phyloP scores from a whole-genome alignment of 2,113 vertebrate genomes.

The Accipiter virgatus region DNA sequence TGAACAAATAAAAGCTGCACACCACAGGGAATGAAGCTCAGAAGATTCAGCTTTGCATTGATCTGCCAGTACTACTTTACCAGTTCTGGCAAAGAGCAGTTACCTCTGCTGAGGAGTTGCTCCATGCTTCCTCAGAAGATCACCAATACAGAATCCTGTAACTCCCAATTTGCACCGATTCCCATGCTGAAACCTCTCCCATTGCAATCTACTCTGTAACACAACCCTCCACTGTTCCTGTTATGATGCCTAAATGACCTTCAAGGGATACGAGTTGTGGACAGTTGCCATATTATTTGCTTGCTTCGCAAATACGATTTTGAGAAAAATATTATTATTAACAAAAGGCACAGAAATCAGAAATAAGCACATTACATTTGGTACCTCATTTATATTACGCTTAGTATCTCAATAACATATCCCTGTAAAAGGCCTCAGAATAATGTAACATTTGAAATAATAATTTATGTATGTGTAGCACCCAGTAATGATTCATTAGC shows the following conservation, averaged over 20 bases:
- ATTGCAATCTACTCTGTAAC: not conserved
- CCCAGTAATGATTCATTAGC: not conserved
- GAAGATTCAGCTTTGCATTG: not conserved
- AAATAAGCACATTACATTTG: not conserved
- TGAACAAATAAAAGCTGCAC: not conserved
- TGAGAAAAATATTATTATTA: not conserved
- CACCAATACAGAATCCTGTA: not conserved
- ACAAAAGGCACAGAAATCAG: not conserved
- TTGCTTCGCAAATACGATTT: not conserved
- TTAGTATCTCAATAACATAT: not conserved
- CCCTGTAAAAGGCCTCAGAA: not conserved
- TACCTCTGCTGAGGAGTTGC: not conserved
- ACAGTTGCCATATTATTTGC: not conserved
- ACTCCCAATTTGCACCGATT: not conserved
- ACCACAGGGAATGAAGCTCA: not conserved
- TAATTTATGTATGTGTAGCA: not conserved
- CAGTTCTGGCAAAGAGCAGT: not conserved
- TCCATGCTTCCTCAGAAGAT: not conserved
- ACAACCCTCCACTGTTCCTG: not conserved
- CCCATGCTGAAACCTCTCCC: not conserved
- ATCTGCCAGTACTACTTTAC: not conserved
- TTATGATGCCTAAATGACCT: not conserved
- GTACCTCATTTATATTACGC: not conserved
- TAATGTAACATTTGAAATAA: not conserved
- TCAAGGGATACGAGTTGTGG: rapidly evolving